phyloP scores from a whole-genome alignment of 2,888 invertebrate genomes.

The Drosophila eohydei region DNA sequence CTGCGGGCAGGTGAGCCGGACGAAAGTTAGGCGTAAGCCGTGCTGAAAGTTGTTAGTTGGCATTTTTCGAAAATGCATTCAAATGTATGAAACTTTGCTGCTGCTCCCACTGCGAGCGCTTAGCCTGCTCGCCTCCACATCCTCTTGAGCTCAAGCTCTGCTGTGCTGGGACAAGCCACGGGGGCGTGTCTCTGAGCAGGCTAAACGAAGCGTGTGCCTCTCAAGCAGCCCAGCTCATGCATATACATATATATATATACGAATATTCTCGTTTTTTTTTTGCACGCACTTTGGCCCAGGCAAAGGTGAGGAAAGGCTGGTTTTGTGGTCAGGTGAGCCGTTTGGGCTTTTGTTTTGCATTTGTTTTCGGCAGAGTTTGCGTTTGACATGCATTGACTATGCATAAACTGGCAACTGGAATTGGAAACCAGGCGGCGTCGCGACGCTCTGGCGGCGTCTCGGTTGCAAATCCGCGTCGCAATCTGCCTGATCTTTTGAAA shows the following conservation, averaged over 20 bases:
- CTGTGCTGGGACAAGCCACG: constrained; percentile 24
- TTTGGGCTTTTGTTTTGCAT: constrained; percentile 62
- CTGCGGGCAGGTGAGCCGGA: constrained; percentile 10
- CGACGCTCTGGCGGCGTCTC: constrained; percentile 64
- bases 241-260: constrained; percentile 29
- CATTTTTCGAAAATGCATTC: constrained; percentile 60
- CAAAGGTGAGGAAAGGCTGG: not conserved
- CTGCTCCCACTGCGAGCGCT: constrained; percentile 3
- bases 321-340: constrained; percentile 71
- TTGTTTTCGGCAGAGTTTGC: constrained; percentile 55
- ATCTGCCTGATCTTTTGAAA: constrained; percentile 70
- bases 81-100: constrained; percentile 42
- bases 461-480: constrained; percentile 55
- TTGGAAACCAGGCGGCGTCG: constrained; percentile 34
- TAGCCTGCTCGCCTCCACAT: not conserved
- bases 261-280: constrained; percentile 26
- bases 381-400: constrained; percentile 78
- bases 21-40: constrained; percentile 18
- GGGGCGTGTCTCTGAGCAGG: constrained; percentile 52
- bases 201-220: constrained; percentile 53
- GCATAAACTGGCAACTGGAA: constrained; percentile 46
- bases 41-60: constrained; percentile 53
- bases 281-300: constrained; percentile 63
- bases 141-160: constrained; percentile 9
- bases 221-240: constrained; percentile 46